Percentiles rank a stretch among this genome's conserved stretches.
Conservation (phyloP, 2,113 vertebrate genomes). For the Protomyctophum bolini region DNA sequence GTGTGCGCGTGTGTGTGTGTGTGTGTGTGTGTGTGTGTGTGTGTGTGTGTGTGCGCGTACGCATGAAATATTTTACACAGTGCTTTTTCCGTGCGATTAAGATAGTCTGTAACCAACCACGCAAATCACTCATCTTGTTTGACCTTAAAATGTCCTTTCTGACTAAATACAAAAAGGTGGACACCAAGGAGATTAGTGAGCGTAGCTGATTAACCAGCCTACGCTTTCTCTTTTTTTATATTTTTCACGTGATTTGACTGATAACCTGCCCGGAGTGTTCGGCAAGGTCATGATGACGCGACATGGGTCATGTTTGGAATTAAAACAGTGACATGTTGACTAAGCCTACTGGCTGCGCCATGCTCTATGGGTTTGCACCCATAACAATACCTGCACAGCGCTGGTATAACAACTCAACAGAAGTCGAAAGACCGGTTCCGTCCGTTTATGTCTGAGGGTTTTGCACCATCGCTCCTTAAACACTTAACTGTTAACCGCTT, state of each 20-base stretch:
- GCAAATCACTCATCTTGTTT: not conserved
- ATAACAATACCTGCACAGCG: conserved; percentile 33
- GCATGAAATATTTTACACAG: no score
- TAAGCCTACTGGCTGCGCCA: not conserved
- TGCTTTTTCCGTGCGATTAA: no score
- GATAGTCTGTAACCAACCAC: not conserved
- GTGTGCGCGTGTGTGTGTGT: no score
- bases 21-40: no score
- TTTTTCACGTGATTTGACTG: conserved; percentile 10
- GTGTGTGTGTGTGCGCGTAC: no score
- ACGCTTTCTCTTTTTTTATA: no score
- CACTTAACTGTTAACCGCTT: not conserved
- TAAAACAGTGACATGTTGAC: conserved; percentile 4
- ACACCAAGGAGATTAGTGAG: not conserved
- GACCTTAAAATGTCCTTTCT: conserved; percentile 21
- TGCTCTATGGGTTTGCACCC: conserved; percentile 25
- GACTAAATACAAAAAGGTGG: no score
- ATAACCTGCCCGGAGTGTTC: conserved; percentile 3
- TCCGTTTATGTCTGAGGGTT: not conserved
- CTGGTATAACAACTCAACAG: not conserved
- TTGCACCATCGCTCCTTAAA: not conserved
- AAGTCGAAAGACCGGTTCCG: not conserved
- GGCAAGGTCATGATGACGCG: conserved; percentile 29
- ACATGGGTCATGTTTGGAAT: not conserved
- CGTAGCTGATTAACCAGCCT: conserved; percentile 40